Conservation (phyloP, 2,888 invertebrate species). For the Achlya flavicornis region DNA sequence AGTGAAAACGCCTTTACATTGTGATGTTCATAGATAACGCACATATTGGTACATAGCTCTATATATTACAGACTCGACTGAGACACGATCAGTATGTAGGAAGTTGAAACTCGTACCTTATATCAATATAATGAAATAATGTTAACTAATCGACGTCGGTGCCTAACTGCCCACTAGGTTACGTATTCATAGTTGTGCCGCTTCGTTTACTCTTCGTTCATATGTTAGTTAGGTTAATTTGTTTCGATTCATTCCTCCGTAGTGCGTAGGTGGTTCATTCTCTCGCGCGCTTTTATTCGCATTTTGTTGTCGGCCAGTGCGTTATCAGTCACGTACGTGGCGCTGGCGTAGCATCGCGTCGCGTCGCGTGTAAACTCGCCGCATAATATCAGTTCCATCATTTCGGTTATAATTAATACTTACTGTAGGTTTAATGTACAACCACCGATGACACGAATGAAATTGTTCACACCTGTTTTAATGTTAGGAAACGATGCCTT, state of each 20-base stretch:
- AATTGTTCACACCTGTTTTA: conserved; percentile 74
- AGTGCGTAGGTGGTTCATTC: conserved; percentile 43
- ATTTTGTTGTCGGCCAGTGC: conserved; percentile 19
- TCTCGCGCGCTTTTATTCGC: conserved; percentile 22
- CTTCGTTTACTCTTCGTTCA: conserved; percentile 70
- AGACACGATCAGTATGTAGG: conserved; percentile 68
- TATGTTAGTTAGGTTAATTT: conserved; percentile 79
- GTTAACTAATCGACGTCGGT: conserved; percentile 65
- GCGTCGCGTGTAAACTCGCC: conserved; percentile 20
- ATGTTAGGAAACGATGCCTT: conserved; percentile 82
- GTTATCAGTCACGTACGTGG: not conserved
- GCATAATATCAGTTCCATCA: conserved; percentile 56
- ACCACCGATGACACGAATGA: conserved; percentile 75
- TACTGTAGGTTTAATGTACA: conserved; percentile 74
- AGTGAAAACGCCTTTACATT: conserved; percentile 74
- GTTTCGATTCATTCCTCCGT: conserved; percentile 76
- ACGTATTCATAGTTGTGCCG: conserved; percentile 57
- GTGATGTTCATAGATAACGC: conserved; percentile 79
- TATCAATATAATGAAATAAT: conserved; percentile 66
- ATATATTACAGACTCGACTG: conserved; percentile 70
- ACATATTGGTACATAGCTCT: conserved; percentile 77
- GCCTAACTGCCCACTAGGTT: conserved; percentile 74
- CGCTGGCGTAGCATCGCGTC: not conserved
- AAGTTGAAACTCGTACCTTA: conserved; percentile 69
- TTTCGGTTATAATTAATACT: conserved; percentile 59